phyloP scores from a whole-genome alignment of 1,140 invertebrate species.

The Drosophila pallidifrons region DNA sequence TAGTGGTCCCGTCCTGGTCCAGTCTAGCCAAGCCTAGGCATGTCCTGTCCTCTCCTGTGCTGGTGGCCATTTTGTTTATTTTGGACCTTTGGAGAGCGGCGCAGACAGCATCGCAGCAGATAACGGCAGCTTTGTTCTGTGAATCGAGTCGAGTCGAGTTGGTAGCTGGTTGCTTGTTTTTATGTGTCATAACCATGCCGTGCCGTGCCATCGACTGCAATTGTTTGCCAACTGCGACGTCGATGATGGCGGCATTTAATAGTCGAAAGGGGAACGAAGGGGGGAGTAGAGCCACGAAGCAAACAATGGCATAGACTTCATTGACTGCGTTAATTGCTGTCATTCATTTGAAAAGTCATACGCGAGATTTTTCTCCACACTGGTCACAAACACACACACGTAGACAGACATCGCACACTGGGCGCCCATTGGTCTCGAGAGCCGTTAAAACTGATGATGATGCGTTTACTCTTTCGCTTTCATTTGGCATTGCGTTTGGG shows the following conservation, averaged over 20 bases:
- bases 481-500: constrained; percentile 15
- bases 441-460: constrained; percentile 78
- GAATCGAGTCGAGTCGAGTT: background rate
- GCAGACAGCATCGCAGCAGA: constrained; percentile 38
- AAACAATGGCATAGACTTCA: constrained; percentile 75
- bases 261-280: constrained; percentile 39
- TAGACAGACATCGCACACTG: background rate
- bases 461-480: constrained; percentile 75
- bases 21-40: too few species aligned
- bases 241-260: constrained; percentile 67
- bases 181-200: constrained; percentile 71
- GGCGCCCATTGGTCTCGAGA: constrained; percentile 21
- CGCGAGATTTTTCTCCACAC: constrained; percentile 51
- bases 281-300: constrained; percentile 23
- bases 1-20: constrained; percentile 61
- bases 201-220: constrained; percentile 16
- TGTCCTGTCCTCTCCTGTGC: too few species aligned
- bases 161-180: constrained; percentile 55
- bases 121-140: constrained; percentile 40
- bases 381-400: background rate
- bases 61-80: constrained; percentile 63
- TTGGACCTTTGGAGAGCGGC: constrained; percentile 43
- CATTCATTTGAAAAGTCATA: constrained; percentile 83
- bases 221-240: constrained; percentile 27
- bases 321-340: constrained; percentile 83